Evolutionary conservation across 2,888 invertebrate species (phyloP), one percentile per base, ranked within the genome.

Genomic region (Eumacrocentrus americanus): DNA sequence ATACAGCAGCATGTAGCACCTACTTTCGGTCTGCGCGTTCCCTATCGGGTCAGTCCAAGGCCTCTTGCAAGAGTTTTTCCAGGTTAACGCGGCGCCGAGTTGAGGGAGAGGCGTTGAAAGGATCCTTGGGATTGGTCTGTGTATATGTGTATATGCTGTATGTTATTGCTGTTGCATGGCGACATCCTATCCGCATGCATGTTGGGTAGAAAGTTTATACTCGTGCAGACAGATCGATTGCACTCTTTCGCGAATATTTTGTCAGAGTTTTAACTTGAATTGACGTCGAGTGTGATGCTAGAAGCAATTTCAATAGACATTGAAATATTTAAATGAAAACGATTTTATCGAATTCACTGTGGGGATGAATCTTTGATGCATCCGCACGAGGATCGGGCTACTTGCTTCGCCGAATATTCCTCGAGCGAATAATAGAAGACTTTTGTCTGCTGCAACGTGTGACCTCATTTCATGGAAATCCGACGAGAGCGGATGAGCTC

Each of bases 401-500:
- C 29, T 6, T 9, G 20, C 18, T 44, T 54, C 34, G 1, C 29
- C 20, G 44, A 44, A 46, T 46, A 46, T 46, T 46, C n/a, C 46
- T 42, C 44, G 14, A 25, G 42, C 34, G 54, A 54, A 54, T 54
- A 54, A 54, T 54, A 54, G 54, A 54, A 44, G 29, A 29, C 25
- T 42, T 54, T 54, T 44, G 44, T 54, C 44, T 54, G 35, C 23
- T 42, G 23, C 18, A 46, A 54, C 42, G 54, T 60, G 60, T 60
- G 60, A 60, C 60, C 60, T 42, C 54, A 48, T 60, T 58, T 44
- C 40, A 55, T 54, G 54, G 34, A 60, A 54, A 60, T 60, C 53
- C 53, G 4, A 35, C 34, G 37, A 25, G 29, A 20, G 34, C 22
- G 25, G 12, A 12, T 29, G 29, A 29, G 29, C 29, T 29, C 29